Evolutionary conservation across 2,888 invertebrate genomes (phyloP), one percentile per base, ranked within the genome.

Genomic region (Mycogona germanica): DNA sequence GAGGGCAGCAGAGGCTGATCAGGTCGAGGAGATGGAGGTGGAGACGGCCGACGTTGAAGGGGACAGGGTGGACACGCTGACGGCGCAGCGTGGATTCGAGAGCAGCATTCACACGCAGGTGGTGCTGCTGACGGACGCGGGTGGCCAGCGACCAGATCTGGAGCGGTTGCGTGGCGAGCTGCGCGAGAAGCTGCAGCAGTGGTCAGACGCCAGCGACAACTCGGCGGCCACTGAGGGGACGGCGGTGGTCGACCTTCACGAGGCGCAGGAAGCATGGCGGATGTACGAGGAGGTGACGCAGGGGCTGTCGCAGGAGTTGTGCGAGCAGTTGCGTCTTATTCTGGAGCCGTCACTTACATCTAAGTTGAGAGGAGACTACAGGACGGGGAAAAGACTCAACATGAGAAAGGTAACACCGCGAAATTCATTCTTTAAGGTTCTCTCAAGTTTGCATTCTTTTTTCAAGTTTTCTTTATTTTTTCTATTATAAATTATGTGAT

Each of bases 371-470:
- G 98, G 98, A 21, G 98, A 99, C 71, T 98, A 88, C 70, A 78
- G 95, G 50, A 96, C 93, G 0, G 98, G 98, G 0, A 85, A 92
- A 57, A 79, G 98, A 6, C 85, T 99, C 50, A 99, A 98, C 72
- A 98, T 99, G 97, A 80, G 96, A 44, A 89, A 87, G 65, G 72
- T 70, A n/a, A n/a, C n/a, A n/a, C n/a, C n/a, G n/a, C n/a, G n/a
- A n/a, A n/a, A n/a, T n/a, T n/a, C n/a, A n/a, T n/a, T n/a, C n/a
- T n/a, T n/a, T n/a, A n/a, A n/a, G n/a, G n/a, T n/a, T n/a, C n/a
- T n/a, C n/a, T n/a, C n/a, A n/a, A n/a, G n/a, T n/a, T n/a, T n/a
- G n/a, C n/a, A n/a, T n/a, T n/a, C n/a, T n/a, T n/a, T n/a, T n/a
- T n/a, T n/a, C n/a, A n/a, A n/a, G n/a, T n/a, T n/a, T n/a, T n/a